Conservation (phyloP, 1,140 invertebrate genomes). For the Zeugodacus cucurbitae region DNA sequence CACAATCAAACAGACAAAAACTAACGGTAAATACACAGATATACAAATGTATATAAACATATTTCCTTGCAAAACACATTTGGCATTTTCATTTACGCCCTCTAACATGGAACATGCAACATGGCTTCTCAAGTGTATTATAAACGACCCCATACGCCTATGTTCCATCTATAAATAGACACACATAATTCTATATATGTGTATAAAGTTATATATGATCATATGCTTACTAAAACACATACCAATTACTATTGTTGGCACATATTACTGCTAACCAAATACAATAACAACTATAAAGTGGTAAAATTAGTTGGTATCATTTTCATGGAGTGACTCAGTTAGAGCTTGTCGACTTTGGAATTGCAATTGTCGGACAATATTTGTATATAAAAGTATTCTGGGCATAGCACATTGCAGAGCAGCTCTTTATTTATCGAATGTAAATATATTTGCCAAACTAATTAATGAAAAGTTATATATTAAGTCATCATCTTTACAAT, state of each 20-base stretch:
- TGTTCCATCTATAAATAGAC: background rate
- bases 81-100: slow-evolving; percentile 18
- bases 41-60: background rate
- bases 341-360: background rate
- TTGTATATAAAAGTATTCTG: background rate
- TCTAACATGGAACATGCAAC: background rate
- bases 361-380: background rate
- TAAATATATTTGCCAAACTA: background rate
- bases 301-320: background rate
- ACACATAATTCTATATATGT: background rate
- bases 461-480: no score
- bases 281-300: background rate
- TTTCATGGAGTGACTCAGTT: background rate
- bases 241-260: background rate
- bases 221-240: background rate
- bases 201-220: background rate
- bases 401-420: background rate
- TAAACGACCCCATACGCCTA: background rate
- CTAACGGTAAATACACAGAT: background rate
- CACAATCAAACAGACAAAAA: slow-evolving; percentile 39
- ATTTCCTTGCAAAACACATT: slow-evolving; percentile 39
- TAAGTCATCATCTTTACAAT: no score
- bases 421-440: background rate
- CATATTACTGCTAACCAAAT: background rate
- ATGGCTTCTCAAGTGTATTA: background rate